A percentile compares a stretch with the other conserved stretches of the same genome.
Evolutionary conservation across 2,888 invertebrate species (phyloP).

Genomic region (Volucella inflata): DNA sequence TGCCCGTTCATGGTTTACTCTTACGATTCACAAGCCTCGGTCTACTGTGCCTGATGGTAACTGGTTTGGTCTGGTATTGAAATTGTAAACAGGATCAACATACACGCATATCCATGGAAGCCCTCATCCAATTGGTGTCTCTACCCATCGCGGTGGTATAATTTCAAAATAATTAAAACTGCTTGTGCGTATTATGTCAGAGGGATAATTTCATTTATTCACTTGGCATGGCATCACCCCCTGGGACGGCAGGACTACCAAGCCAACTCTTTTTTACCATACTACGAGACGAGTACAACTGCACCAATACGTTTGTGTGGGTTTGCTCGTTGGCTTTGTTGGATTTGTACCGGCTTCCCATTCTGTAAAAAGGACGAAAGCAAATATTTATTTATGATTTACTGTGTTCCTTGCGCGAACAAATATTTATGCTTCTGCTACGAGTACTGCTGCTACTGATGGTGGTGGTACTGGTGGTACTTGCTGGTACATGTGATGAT

Average conservation of each 20-base stretch:
- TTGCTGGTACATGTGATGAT: not conserved
- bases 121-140: not conserved
- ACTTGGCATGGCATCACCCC: conserved; percentile 34
- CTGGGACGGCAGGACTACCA: not conserved
- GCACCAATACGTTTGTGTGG: conserved; percentile 5
- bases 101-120: not conserved
- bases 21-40: not conserved
- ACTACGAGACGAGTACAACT: not conserved
- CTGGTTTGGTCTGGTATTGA: too few relatives aligned
- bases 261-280: not conserved
- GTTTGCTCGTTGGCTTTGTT: conserved; percentile 9
- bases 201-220: conserved; percentile 62
- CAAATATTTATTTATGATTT: conserved; percentile 75
- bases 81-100: conserved; percentile 12
- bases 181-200: conserved; percentile 53
- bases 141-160: conserved; percentile 16
- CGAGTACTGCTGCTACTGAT: not conserved
- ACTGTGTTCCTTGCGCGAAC: conserved; percentile 68
- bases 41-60: not conserved
- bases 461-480: not conserved
- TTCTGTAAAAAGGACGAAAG: conserved; percentile 41
- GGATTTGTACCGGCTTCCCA: not conserved
- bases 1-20: conserved; percentile 16
- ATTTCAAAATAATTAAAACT: conserved; percentile 57
- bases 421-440: conserved; percentile 41